A percentile compares a stretch with the other conserved stretches of the same genome.
Conservation (phyloP, 2,113 vertebrate species). For the Urocitellus parryii region DNA sequence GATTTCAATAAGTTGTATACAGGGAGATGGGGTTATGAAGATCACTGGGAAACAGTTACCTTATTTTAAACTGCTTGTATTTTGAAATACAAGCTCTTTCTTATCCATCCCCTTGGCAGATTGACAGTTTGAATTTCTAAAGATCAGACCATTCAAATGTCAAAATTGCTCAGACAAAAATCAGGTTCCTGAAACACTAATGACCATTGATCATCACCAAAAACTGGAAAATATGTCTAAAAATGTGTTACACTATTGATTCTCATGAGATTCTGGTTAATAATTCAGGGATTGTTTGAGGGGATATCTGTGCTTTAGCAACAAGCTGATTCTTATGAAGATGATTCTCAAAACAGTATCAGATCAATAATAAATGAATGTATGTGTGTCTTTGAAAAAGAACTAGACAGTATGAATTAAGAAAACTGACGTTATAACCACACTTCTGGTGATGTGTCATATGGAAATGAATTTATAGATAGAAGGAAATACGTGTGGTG, state of each 20-base stretch:
- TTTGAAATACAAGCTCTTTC: neutral
- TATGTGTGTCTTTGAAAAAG: neutral
- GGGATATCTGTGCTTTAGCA: neutral
- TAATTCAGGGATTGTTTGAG: neutral
- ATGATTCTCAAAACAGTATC: neutral
- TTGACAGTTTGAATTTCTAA: conserved; percentile 48
- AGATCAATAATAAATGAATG: neutral
- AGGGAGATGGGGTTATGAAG: neutral
- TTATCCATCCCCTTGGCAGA: neutral
- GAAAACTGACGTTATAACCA: neutral
- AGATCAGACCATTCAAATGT: neutral
- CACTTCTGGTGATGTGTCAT: neutral
- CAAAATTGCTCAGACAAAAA: neutral
- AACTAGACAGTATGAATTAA: neutral
- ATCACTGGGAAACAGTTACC: neutral
- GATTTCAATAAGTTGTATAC: neutral
- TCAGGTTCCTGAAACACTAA: neutral
- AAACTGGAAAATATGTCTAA: neutral
- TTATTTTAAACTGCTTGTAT: neutral
- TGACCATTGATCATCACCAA: neutral
- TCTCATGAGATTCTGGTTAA: neutral
- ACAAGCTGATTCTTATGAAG: neutral
- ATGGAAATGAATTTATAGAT: neutral
- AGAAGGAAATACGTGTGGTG: neutral
- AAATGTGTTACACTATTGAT: neutral